Evolutionary conservation across 1,140 invertebrate genomes (phyloP), one percentile per base, ranked within the genome.

Genomic region (Tetranychus cinnabarinus): DNA sequence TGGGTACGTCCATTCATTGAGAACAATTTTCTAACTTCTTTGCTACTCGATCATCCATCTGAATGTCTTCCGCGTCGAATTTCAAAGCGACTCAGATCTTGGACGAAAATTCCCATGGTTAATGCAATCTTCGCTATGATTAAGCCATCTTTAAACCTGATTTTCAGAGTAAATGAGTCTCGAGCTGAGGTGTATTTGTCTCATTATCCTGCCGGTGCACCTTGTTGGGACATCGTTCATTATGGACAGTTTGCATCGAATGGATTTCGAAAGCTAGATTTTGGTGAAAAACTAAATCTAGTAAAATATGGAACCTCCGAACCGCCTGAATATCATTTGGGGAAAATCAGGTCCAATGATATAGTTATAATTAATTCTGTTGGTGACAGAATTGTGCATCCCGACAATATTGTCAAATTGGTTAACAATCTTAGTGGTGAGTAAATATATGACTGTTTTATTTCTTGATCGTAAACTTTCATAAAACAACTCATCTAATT

Each of bases 321-420:
- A 1, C 58, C 58, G n/a, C 62, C 62, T 10, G 46, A 63, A 39
- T 63, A 55, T n/a, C 33, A n/a, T 2, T n/a, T 63, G 13, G 33
- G 10, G 10, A 23, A 39, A 3, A 63, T 63, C 23, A 13, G 23
- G 8, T 37, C 47, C 3, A 63, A 63, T 13, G 10, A 46, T 7
- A 63, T 62, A 12, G n/a, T 36, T 1, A 23, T 63, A 15, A 4
- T 61, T 2, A 35, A 46, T 36, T 62, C 35, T 33, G 23, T 12
- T 23, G 63, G 23, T 23, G 62, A 63, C 47, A 64, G 37, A 45
- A n/a, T 63, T 12, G 60, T 60, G 15, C n/a, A 13, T 52, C 60
- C 57, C 2, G 47, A 60, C 7, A 45, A 63, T 56, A 33, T 58
- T 10, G 56, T 34, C 6, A 33, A n/a, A 52, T 31, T 52, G n/a